These are phyloP conservation scores for Cistogaster globosa DNA, from an alignment of 2,888 invertebrate species.

Conservation along the genomic window DNA sequence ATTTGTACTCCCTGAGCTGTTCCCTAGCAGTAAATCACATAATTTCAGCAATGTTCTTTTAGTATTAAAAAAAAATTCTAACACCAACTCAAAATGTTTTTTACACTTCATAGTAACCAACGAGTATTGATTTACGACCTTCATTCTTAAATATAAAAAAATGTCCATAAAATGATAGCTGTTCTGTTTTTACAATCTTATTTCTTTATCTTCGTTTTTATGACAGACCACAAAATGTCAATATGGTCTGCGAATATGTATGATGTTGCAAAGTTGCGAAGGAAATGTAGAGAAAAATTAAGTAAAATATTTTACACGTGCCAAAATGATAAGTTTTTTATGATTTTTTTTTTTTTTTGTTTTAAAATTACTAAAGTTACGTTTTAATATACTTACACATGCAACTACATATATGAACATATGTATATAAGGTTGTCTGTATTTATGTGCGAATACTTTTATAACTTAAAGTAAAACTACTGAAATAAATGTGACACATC, in stretches of 20 bases:
- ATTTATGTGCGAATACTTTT: neutral
- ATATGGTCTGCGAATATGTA: neutral
- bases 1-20: too few relatives aligned
- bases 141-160: neutral
- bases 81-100: too few relatives aligned
- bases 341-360: neutral
- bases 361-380: neutral
- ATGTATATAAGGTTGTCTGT: too few relatives aligned
- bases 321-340: conserved; percentile 24
- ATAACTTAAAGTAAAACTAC: neutral
- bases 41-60: too few relatives aligned
- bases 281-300: neutral
- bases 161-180: neutral
- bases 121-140: neutral
- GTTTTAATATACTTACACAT: neutral
- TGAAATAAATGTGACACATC: neutral
- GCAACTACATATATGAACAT: too few relatives aligned
- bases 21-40: too few relatives aligned
- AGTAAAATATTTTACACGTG: conserved; percentile 36
- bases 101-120: too few relatives aligned
- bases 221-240: conserved; percentile 22
- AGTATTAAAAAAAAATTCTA: too few relatives aligned
- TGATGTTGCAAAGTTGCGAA: neutral
- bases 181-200: neutral
- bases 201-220: conserved; percentile 28